Conservation (phyloP, 2,113 vertebrate species). For the Myiopsitta monachus region DNA sequence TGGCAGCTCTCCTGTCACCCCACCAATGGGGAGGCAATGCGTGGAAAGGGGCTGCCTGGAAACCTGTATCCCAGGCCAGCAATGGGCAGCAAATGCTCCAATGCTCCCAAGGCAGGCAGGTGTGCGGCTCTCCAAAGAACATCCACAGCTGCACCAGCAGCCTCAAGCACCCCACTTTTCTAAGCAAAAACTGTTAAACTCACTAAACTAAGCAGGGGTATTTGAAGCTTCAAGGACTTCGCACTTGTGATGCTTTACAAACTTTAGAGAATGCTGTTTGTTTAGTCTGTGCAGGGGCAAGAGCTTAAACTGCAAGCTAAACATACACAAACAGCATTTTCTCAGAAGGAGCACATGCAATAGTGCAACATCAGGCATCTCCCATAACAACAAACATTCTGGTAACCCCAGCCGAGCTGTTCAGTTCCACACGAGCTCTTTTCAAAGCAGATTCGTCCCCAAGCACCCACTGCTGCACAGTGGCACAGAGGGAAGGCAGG, state of each 20-base stretch:
- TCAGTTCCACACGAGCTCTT: background rate
- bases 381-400: background rate
- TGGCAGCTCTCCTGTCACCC: rapidly evolving
- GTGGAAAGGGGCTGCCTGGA: background rate
- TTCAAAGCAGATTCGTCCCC: background rate
- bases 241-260: background rate
- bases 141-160: rapidly evolving
- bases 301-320: background rate
- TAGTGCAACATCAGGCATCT: background rate
- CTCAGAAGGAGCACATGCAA: background rate
- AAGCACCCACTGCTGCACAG: rapidly evolving
- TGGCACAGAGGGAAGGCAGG: rapidly evolving
- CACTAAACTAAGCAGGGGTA: background rate
- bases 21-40: background rate
- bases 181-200: background rate
- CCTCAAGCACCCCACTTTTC: background rate
- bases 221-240: background rate
- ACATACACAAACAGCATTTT: background rate
- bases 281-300: background rate
- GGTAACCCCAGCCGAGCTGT: background rate
- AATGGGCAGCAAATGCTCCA: background rate
- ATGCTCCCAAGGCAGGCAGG: rapidly evolving
- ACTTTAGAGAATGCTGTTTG: background rate
- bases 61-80: background rate
- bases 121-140: rapidly evolving